Percentiles rank a stretch among this genome's conserved stretches.
Evolutionary conservation across 37 sponge, comb jelly and placozoan species (phyloP).

Genomic region (Cliona cf. orientalis): DNA sequence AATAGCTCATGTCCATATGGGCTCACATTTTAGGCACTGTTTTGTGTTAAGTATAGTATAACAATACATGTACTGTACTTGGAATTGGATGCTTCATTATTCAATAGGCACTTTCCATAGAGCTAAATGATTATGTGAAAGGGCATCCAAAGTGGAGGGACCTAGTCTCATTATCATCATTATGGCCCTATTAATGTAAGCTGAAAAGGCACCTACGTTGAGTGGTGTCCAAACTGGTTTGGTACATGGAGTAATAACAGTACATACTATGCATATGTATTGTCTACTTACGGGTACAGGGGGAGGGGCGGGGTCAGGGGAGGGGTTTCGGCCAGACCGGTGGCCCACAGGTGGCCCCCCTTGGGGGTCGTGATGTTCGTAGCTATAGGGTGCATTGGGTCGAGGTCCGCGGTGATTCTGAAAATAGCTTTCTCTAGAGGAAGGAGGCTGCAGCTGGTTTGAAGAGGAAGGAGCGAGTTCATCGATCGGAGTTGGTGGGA

Average conservation of each 20-base stretch:
- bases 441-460: no score
- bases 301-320: not conserved
- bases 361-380: constrained; percentile 5
- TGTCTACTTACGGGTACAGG: constrained; percentile 37
- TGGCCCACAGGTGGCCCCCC: not conserved
- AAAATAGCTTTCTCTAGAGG: not conserved
- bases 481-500: constrained; percentile 33
- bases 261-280: no score
- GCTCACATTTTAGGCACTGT: no score
- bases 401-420: constrained; percentile 13
- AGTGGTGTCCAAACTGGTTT: no score
- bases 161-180: not conserved
- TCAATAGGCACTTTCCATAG: no score
- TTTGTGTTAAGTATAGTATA: no score
- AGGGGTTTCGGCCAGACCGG: not conserved
- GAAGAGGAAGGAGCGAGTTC: constrained; percentile 14
- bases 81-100: no score
- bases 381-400: not conserved
- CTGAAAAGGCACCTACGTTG: not conserved
- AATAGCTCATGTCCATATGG: no score
- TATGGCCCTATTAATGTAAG: not conserved
- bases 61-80: no score
- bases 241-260: no score
- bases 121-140: no score
- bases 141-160: no score